phyloP scores from a whole-genome alignment of 2,113 vertebrate genomes.

The Seriola quinqueradiata region DNA sequence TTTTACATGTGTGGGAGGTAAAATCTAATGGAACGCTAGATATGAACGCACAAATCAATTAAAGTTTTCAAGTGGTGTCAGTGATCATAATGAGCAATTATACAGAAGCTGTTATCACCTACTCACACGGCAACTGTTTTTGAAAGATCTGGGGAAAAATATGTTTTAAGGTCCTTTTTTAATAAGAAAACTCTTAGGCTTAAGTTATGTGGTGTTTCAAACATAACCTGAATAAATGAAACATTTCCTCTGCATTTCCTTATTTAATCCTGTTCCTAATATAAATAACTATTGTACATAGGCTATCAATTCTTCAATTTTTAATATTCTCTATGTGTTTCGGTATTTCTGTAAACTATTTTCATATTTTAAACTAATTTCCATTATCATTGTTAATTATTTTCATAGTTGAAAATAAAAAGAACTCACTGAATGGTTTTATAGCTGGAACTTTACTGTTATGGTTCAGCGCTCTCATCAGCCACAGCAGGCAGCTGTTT shows the following conservation, averaged over 20 bases:
- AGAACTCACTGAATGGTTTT: not conserved
- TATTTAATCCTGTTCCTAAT: not conserved
- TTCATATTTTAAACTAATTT: no score
- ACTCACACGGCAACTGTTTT: slow-evolving; percentile 21
- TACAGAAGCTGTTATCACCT: slow-evolving; percentile 19
- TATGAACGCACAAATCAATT: slow-evolving; percentile 31
- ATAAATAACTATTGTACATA: not conserved
- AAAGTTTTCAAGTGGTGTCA: slow-evolving; percentile 27
- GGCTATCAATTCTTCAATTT: not conserved
- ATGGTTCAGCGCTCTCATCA: not conserved
- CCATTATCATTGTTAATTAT: not conserved
- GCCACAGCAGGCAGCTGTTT: not conserved
- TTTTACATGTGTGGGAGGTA: slow-evolving; percentile 11
- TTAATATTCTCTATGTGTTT: not conserved
- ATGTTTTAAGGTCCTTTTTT: not conserved
- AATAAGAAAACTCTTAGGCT: not conserved
- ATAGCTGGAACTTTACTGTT: not conserved
- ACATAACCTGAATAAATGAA: not conserved
- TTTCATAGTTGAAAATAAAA: not conserved
- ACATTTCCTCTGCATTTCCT: not conserved
- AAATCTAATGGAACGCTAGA: not conserved
- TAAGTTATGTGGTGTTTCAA: not conserved
- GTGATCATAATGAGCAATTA: slow-evolving; percentile 31
- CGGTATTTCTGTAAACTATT: not conserved
- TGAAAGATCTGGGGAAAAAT: not conserved